Evolutionary conservation across 2,797 vertebrate genomes (phyloP), one percentile per base, ranked within the genome.

Genomic region (Podarcis siculus): DNA sequence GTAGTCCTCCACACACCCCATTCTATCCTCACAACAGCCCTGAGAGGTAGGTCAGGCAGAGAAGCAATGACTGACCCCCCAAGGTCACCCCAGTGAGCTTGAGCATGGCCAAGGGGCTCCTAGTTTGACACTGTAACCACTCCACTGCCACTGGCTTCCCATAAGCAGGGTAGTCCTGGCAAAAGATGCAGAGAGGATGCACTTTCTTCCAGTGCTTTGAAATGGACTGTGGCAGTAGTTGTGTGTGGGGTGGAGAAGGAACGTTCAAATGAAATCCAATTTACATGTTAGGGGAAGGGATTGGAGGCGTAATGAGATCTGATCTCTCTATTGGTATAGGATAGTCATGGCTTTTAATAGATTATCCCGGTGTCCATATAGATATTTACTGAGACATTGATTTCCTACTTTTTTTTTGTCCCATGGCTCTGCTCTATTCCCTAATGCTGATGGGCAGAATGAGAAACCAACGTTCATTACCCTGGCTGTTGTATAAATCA

Each of bases 331-430:
- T 73, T 93, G 95, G 89, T 92, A 89, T 32, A 91, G 75, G 94
- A 89, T 27, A 91, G 89, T 90, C 91, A 94, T 92, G 92, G 86
- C 91, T 95, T 96, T 95, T 94, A 94, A 93, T 49, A 95, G 94
- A 92, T 95, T 94, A 95, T 93, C 90, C 89, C 7, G 3, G 86
- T 94, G 94, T 94, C 95, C 92, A 89, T 89, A 83, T 2, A 92
- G 91, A 95, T 95, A 93, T 90, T 92, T 92, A 79, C 91, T 89
- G 79, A 93, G 94, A 95, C 86, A 89, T 93, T 94, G 95, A 95
- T 95, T 91, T 86, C 85, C 88, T 87, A 83, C 0, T 0, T 42
- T 94, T 91, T 49, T 93, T 91, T 92, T 88, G 87, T 93, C 92
- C 92, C 93, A 91, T 45, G 42, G 93, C 85, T 95, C 89, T 73